Conservation (phyloP, 1,140 invertebrate species). For the Philotrypesis tridentata region DNA sequence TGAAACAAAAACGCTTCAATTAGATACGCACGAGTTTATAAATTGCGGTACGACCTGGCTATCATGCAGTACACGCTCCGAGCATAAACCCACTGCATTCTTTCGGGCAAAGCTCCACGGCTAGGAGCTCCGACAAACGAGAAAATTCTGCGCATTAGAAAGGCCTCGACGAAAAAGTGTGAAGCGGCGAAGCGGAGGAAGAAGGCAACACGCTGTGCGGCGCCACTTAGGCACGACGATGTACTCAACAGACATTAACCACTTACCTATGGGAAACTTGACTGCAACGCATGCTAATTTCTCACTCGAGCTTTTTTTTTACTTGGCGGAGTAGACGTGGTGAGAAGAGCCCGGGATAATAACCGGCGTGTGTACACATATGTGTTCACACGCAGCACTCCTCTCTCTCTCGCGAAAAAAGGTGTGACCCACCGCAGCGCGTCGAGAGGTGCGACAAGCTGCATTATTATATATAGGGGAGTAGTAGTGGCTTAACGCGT, state of each 20-base stretch:
- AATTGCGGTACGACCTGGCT: no score
- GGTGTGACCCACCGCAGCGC: no score
- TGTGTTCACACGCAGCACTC: neutral
- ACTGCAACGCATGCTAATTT: neutral
- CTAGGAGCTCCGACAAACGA: neutral
- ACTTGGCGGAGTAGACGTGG: neutral
- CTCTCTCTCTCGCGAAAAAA: neutral
- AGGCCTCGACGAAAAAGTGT: neutral
- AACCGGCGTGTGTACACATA: no score
- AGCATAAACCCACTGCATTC: neutral
- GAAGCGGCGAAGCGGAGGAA: no score
- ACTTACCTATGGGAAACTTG: neutral
- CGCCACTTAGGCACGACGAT: neutral
- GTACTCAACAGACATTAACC: constrained; percentile 1
- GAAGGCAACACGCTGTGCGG: no score
- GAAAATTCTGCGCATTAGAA: neutral
- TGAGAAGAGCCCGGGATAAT: neutral
- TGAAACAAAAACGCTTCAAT: no score
- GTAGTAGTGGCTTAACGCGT: no score
- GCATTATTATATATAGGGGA: no score
- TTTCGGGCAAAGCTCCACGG: no score
- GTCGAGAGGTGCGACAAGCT: no score
- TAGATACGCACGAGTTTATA: no score
- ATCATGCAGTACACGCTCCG: neutral
- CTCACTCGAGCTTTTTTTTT: neutral